Conservation (phyloP, 2,888 invertebrate genomes). For the Drosophila hamatofila region DNA sequence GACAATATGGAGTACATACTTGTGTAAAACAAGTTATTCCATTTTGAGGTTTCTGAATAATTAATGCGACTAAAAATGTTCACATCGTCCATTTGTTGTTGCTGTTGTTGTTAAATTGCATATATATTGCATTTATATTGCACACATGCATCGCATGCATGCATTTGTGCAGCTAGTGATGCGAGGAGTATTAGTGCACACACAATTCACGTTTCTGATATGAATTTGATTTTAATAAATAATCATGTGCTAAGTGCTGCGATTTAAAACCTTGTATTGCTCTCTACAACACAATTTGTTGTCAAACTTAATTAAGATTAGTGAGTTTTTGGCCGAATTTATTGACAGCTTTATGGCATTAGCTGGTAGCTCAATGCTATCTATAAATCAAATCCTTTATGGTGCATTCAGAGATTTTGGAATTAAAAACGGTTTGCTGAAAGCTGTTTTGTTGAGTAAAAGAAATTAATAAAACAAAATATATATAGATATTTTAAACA, state of each 20-base stretch:
- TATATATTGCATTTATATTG: slow-evolving; percentile 33
- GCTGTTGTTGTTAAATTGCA: slow-evolving; percentile 50
- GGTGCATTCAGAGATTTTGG: neutral
- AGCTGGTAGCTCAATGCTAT: neutral
- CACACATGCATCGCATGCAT: slow-evolving; percentile 9
- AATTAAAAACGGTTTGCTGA: neutral
- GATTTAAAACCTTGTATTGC: neutral
- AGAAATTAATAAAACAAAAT: neutral
- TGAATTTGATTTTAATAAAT: slow-evolving; percentile 22
- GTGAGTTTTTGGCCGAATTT: neutral
- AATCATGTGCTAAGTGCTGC: slow-evolving; percentile 20
- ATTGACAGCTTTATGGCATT: neutral
- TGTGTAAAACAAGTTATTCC: slow-evolving; percentile 76
- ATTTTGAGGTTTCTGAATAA: slow-evolving; percentile 77
- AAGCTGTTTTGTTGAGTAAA: no score
- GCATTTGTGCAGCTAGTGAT: slow-evolving; percentile 39
- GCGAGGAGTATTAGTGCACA: slow-evolving; percentile 28
- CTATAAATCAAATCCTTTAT: neutral
- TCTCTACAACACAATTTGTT: neutral
- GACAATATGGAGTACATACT: slow-evolving; percentile 77
- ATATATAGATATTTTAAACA: no score
- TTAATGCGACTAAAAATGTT: slow-evolving; percentile 77
- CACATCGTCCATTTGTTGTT: slow-evolving; percentile 58
- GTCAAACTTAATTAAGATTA: neutral
- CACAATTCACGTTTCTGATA: slow-evolving; percentile 13